A percentile compares a stretch with the other conserved stretches of the same genome.
These are phyloP conservation scores for Naja naja DNA, from an alignment of 2,113 vertebrate species.

Conservation along the genomic window DNA sequence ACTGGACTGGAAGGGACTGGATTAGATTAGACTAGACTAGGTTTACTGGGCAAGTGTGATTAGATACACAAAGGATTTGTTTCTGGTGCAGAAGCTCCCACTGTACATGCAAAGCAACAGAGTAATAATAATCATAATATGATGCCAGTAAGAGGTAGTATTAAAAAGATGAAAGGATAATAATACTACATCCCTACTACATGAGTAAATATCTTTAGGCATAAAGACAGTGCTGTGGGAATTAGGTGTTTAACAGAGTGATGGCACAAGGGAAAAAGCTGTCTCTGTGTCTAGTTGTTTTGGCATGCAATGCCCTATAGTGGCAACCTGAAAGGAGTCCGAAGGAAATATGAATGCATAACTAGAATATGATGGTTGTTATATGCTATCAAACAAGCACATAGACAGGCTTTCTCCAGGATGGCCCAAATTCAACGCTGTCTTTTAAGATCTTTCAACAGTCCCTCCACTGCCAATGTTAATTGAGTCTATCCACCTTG, in stretches of 20 bases:
- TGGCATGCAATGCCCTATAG: no score
- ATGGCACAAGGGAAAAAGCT: background rate
- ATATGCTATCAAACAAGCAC: background rate
- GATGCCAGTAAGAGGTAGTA: background rate
- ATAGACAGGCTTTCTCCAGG: background rate
- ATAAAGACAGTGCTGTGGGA: background rate
- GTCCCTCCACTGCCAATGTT: background rate
- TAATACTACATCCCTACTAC: background rate
- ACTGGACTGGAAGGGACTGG: fast-evolving
- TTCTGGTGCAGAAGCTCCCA: background rate
- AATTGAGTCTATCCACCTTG: background rate
- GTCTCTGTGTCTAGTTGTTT: background rate
- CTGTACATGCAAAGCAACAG: background rate
- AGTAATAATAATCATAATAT: background rate
- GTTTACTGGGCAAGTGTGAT: background rate
- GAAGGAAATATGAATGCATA: background rate
- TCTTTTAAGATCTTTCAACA: background rate
- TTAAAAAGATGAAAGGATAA: background rate
- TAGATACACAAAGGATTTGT: background rate
- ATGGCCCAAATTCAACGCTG: background rate
- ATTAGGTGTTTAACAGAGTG: background rate
- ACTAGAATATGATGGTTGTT: background rate
- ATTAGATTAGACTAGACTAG: no score
- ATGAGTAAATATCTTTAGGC: background rate
- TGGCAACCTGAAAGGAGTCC: background rate